Percentiles rank a stretch among this genome's conserved stretches.
These are phyloP conservation scores for Spinibarbus caldwelli DNA, from an alignment of 2,797 vertebrate species.

Conservation along the genomic window DNA sequence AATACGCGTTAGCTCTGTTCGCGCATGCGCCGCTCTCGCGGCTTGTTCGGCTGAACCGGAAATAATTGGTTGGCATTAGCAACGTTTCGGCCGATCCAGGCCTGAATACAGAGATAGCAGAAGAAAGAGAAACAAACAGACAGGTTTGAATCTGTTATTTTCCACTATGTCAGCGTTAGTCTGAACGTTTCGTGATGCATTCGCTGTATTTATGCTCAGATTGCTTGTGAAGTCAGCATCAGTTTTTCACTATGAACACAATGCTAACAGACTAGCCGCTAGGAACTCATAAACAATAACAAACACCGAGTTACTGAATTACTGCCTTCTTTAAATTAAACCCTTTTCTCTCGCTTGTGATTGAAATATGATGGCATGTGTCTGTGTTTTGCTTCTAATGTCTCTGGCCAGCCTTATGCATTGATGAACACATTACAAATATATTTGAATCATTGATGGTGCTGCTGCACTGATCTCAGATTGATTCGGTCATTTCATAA, in stretches of 20 bases:
- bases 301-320: background rate
- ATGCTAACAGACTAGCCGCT: conserved; percentile 27
- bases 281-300: conserved; percentile 26
- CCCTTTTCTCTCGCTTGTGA: background rate
- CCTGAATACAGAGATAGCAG: conserved; percentile 52
- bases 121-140: conserved; percentile 46
- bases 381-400: background rate
- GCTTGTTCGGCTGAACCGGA: conserved; percentile 73
- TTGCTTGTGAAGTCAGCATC: background rate
- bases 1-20: background rate
- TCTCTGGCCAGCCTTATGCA: background rate
- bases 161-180: background rate
- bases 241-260: conserved; percentile 15
- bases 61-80: conserved; percentile 81
- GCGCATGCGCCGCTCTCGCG: conserved; percentile 32
- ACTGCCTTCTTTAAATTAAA: background rate
- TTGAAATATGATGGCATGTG: background rate
- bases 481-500: no score
- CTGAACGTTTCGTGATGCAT: background rate
- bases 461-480: no score
- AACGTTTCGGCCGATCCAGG: conserved; percentile 73
- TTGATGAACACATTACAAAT: background rate
- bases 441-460: background rate
- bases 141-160: conserved; percentile 67
- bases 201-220: background rate